Percentiles rank a stretch among this genome's conserved stretches.
Conservation (phyloP, 2,113 vertebrate genomes). For the Catharus bicknelli region DNA sequence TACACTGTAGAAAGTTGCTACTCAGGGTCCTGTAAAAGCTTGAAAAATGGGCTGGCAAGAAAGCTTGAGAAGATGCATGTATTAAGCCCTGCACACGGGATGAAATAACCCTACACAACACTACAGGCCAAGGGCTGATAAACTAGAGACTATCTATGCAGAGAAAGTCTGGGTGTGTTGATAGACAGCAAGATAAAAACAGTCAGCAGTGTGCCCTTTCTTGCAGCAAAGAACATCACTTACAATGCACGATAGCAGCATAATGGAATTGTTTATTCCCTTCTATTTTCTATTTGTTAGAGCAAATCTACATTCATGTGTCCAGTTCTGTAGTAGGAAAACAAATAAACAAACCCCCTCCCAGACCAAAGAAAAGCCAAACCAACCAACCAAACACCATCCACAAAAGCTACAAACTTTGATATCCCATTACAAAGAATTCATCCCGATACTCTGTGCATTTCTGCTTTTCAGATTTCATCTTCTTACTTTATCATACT, state of each 20-base stretch:
- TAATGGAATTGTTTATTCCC: not conserved
- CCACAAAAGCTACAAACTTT: not conserved
- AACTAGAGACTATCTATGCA: not conserved
- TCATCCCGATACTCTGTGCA: not conserved
- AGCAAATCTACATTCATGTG: not conserved
- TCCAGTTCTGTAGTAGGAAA: not conserved
- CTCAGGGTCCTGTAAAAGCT: not conserved
- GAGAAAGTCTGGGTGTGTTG: not conserved
- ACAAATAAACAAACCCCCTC: not conserved
- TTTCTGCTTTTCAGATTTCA: not conserved
- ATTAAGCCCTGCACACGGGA: not conserved
- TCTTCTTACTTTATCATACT: not conserved
- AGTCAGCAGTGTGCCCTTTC: not conserved
- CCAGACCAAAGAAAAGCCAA: not conserved
- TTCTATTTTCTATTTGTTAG: not conserved
- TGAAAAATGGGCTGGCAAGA: not conserved
- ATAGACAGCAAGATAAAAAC: not conserved
- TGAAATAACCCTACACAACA: not conserved
- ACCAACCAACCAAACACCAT: rapidly evolving
- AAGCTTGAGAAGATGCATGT: not conserved
- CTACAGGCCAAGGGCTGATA: not conserved
- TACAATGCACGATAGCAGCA: not conserved
- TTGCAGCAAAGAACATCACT: not conserved
- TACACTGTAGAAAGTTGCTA: not conserved
- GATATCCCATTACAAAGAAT: not conserved